These are phyloP conservation scores for Fissipunctia ypsillon DNA, from an alignment of 2,888 invertebrate species.

Conservation along the genomic window DNA sequence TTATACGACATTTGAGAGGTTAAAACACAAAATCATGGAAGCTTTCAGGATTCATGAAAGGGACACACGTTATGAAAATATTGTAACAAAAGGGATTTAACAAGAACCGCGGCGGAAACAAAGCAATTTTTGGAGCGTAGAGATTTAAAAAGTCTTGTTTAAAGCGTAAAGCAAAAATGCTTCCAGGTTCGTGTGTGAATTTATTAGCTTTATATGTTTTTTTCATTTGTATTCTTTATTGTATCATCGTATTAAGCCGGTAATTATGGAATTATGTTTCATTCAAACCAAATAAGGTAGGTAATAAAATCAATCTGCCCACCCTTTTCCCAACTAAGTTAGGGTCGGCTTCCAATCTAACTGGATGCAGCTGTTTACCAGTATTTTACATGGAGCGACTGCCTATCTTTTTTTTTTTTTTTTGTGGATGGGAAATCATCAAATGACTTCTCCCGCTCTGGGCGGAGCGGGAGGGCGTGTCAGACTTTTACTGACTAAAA, in stretches of 20 bases:
- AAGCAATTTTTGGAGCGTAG: conserved; percentile 27
- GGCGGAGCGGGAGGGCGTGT: too few species aligned
- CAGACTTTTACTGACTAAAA: too few species aligned
- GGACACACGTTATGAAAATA: conserved; percentile 45
- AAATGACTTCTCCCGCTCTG: too few species aligned
- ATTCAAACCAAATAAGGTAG: neutral
- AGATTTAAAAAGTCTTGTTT: conserved; percentile 28
- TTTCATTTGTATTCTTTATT: conserved; percentile 24
- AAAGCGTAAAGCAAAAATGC: neutral
- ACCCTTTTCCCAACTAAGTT: too few species aligned
- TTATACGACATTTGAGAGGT: too few species aligned
- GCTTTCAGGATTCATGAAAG: conserved; percentile 19
- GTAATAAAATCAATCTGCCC: too few species aligned
- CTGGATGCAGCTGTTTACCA: too few species aligned
- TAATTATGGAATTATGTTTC: conserved; percentile 12
- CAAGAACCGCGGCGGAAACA: conserved; percentile 40
- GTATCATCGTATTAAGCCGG: neutral
- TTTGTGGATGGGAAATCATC: too few species aligned
- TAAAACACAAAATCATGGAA: conserved; percentile 17
- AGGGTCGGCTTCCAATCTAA: too few species aligned
- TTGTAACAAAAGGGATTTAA: conserved; percentile 41
- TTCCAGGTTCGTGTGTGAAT: conserved; percentile 22
- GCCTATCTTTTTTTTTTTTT: too few species aligned
- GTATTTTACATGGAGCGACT: too few species aligned
- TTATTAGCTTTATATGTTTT: conserved; percentile 30